Conservation (phyloP, 2,888 invertebrate genomes). For the Mythimna pallens region DNA sequence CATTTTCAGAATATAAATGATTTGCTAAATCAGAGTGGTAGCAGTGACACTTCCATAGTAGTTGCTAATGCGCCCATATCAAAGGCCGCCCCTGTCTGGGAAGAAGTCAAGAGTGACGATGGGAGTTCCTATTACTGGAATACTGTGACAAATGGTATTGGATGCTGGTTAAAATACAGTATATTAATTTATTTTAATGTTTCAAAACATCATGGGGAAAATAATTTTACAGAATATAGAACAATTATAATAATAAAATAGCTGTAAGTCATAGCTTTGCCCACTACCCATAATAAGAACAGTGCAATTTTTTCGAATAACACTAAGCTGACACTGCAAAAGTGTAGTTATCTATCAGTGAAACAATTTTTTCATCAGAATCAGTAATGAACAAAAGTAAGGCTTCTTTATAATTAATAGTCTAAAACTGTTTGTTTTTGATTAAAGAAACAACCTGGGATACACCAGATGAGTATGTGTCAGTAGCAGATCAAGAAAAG, state of each 20-base stretch:
- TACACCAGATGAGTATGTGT: slow-evolving; percentile 94
- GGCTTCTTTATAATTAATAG: background rate
- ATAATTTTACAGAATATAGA: background rate
- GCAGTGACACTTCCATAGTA: slow-evolving; percentile 69
- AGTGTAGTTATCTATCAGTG: background rate
- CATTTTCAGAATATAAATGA: slow-evolving; percentile 82
- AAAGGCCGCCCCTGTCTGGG: slow-evolving; percentile 91
- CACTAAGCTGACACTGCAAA: background rate
- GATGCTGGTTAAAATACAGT: slow-evolving; percentile 2
- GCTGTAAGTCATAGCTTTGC: background rate
- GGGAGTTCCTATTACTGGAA: slow-evolving; percentile 97
- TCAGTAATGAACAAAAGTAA: background rate
- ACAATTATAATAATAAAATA: background rate
- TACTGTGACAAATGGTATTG: slow-evolving; percentile 94
- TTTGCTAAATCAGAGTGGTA: slow-evolving; percentile 76
- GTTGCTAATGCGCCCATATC: slow-evolving; percentile 61
- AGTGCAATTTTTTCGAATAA: background rate
- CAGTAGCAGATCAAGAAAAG: slow-evolving; percentile 92
- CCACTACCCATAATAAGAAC: background rate
- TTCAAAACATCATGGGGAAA: background rate
- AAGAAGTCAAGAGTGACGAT: slow-evolving; percentile 94
- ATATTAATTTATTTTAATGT: background rate
- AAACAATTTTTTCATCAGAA: background rate
- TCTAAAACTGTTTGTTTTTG: background rate
- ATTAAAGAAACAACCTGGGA: slow-evolving; percentile 94